Base-by-base conservation (phyloP, 2,888 invertebrate genomes). In the Myathropa florea region DNA sequence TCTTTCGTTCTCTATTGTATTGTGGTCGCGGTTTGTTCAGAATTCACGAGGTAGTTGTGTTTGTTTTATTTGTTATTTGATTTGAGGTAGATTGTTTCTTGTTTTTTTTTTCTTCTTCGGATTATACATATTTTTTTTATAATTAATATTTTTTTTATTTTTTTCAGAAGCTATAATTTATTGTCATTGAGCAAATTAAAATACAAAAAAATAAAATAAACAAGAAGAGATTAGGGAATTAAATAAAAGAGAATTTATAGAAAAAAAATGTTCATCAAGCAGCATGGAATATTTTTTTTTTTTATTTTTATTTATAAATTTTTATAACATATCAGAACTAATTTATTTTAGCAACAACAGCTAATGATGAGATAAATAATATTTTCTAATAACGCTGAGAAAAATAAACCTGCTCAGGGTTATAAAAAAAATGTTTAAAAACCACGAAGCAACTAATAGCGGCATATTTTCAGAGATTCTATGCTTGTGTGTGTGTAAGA, bases 31-130 rank as follows among this genome's bases (percentile, higher is more conserved):
- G 30, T 18, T 71, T 28, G 6, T 36, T n/a, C 23, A 21, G 21
- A 57, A 55, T 73, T 63, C 63, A 26, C 55, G 73, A 75, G 73
- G 73, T 75, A 75, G 73, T 57, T 12, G 12, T 57, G 64, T 53
- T 23, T 39, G 28, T 30, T 72, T 53, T 0, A 28, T 46, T 46
- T 36, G 39, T 39, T 39, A 39, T n/a, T 39, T 46, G 46, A 7
- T 18, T 64, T 64, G 73, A 75, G 73, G 73, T 75, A 75, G 64
- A 75, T 65, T n/a, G n/a, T n/a, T n/a, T n/a, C n/a, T 60, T 75
- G 53, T 26, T 75, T 23, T 36, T 1, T 73, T 23, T 30, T 24
- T n/a, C n/a, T 12, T 63, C 23, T 33, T 33, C 24, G 28, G 24
- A 30, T 18, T 18, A n/a, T 46, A 18, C 46, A 46, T 18, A 18